These are phyloP conservation scores for Cebus imitator DNA, from an alignment of 2,113 vertebrate species.

Conservation along the genomic window DNA sequence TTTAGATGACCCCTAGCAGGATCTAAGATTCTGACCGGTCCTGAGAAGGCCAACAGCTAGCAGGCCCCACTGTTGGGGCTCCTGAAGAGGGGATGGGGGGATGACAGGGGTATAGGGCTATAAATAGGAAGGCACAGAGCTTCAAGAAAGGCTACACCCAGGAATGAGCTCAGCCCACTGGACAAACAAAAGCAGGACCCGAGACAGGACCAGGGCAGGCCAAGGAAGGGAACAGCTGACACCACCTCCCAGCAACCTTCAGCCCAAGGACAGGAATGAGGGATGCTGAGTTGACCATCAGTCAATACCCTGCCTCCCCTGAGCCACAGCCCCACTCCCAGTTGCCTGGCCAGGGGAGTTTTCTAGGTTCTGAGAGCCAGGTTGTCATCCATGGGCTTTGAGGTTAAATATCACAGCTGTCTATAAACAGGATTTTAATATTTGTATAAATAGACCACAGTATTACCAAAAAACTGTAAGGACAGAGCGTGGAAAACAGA, in stretches of 20 bases:
- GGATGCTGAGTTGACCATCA: background rate
- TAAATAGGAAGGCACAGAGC: background rate
- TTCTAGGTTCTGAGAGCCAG: too few relatives aligned
- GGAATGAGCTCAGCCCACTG: background rate
- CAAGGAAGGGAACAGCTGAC: background rate
- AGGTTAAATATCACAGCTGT: background rate
- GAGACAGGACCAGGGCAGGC: background rate
- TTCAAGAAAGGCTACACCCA: background rate
- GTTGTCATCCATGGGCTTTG: background rate
- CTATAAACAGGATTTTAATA: constrained; percentile 88
- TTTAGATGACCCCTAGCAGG: background rate
- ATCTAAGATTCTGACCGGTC: background rate
- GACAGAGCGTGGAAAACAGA: constrained; percentile 76
- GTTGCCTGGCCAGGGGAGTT: background rate
- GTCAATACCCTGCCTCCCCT: rapidly evolving
- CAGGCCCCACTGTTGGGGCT: background rate
- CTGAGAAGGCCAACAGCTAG: background rate
- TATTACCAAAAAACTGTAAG: constrained; percentile 85
- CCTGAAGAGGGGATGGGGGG: background rate
- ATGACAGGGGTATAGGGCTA: background rate
- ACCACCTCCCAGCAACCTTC: background rate
- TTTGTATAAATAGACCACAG: constrained; percentile 89
- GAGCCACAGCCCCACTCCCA: background rate
- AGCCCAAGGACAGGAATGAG: rapidly evolving
- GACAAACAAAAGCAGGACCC: rapidly evolving